Evolutionary conservation across 2,888 invertebrate species (phyloP).

Genomic region (Torymus texanus): DNA sequence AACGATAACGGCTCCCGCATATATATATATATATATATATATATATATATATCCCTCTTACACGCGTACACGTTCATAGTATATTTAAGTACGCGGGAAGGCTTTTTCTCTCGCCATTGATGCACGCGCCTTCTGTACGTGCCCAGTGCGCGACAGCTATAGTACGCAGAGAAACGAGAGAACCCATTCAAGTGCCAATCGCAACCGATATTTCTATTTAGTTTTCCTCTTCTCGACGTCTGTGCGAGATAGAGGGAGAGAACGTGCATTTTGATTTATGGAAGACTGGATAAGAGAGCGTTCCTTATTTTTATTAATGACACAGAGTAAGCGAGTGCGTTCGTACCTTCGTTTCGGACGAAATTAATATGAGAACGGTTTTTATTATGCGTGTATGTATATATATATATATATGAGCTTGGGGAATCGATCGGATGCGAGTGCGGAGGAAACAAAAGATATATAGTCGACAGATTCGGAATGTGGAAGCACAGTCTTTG

Average conservation of each 20-base stretch:
- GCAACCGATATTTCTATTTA: slow-evolving; percentile 47
- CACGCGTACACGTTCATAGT: background rate
- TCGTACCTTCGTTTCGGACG: background rate
- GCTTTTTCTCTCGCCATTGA: slow-evolving; percentile 12
- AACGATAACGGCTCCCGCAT: background rate
- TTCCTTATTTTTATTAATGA: slow-evolving; percentile 38
- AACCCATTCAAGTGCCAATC: slow-evolving; percentile 50
- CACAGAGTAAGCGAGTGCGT: background rate
- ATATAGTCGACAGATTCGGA: slow-evolving; percentile 9
- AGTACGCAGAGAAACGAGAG: slow-evolving; percentile 15
- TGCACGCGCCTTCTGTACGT: background rate
- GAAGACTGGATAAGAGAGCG: slow-evolving; percentile 5
- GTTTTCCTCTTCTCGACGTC: background rate
- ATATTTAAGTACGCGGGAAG: background rate
- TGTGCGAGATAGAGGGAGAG: background rate
- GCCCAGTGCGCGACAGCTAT: background rate
- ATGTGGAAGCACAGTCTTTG: background rate
- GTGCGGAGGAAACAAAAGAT: slow-evolving; percentile 19
- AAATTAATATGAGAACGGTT: slow-evolving; percentile 33
- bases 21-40: background rate
- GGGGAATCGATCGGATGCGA: background rate
- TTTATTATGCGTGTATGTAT: background rate
- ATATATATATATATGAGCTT: background rate
- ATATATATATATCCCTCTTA: background rate
- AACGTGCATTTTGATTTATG: slow-evolving; percentile 26